Conservation (phyloP, 2,113 vertebrate genomes). For the Caranx melampygus region DNA sequence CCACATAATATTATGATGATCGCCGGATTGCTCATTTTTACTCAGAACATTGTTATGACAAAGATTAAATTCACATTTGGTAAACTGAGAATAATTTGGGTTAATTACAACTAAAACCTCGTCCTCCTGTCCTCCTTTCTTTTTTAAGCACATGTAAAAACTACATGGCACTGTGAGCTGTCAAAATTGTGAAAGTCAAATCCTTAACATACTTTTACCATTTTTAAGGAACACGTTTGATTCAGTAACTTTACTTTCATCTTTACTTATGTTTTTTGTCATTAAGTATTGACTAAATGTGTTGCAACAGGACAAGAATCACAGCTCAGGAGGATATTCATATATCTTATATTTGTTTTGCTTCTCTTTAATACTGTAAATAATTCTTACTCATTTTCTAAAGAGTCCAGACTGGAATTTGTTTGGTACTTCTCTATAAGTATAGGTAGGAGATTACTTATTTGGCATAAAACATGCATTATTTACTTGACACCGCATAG, state of each 20-base stretch:
- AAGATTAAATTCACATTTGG: not conserved
- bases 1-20: not conserved
- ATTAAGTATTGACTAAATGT: not conserved
- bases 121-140: not conserved
- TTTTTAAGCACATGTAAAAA: not conserved
- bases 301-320: not conserved
- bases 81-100: not conserved
- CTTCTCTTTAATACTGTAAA: not conserved
- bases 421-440: not conserved
- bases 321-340: not conserved
- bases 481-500: not conserved
- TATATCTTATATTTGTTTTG: not conserved
- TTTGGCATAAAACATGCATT: not conserved
- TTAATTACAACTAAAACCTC: not conserved
- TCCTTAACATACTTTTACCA: not conserved
- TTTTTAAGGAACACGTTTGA: not conserved
- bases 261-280: not conserved
- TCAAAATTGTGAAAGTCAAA: not conserved
- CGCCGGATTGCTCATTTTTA: not conserved
- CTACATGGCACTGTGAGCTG: not conserved
- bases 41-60: not conserved
- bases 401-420: not conserved
- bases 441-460: not conserved
- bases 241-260: not conserved
- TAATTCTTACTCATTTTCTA: not conserved